Evolutionary conservation across 1,140 invertebrate species (phyloP).

Genomic region (Heliothis virescens): DNA sequence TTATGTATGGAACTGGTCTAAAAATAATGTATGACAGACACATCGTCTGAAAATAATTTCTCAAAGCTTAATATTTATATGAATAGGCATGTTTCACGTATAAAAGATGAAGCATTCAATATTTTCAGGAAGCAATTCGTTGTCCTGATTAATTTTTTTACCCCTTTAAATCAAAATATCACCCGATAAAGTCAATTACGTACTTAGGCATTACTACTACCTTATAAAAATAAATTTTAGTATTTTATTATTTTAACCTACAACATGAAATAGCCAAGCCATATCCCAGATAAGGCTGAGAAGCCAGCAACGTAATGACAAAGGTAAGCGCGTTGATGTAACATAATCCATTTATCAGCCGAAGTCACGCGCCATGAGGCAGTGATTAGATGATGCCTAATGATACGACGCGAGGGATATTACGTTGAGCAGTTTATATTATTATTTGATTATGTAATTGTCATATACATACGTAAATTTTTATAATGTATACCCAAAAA

Average conservation of each 20-base stretch:
- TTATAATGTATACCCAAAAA: too few species aligned
- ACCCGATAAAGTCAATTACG: too few species aligned
- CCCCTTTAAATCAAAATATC: too few species aligned
- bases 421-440: slow-evolving; percentile 4
- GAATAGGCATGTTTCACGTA: not conserved
- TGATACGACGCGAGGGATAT: slow-evolving; percentile 25
- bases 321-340: slow-evolving; percentile 20
- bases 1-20: not conserved
- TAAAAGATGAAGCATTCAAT: too few species aligned
- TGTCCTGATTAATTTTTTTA: too few species aligned
- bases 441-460: not conserved
- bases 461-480: not conserved
- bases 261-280: not conserved
- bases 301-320: slow-evolving; percentile 9
- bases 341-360: slow-evolving; percentile 54
- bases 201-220: too few species aligned
- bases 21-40: too few species aligned
- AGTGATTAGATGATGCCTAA: slow-evolving; percentile 48
- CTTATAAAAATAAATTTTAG: too few species aligned
- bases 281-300: not conserved
- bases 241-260: not conserved
- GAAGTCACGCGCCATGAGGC: slow-evolving; percentile 53
- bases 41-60: not conserved
- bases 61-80: not conserved
- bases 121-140: too few species aligned